Evolutionary conservation across 2,113 vertebrate genomes (phyloP).

Genomic region (Aphelocoma coerulescens): DNA sequence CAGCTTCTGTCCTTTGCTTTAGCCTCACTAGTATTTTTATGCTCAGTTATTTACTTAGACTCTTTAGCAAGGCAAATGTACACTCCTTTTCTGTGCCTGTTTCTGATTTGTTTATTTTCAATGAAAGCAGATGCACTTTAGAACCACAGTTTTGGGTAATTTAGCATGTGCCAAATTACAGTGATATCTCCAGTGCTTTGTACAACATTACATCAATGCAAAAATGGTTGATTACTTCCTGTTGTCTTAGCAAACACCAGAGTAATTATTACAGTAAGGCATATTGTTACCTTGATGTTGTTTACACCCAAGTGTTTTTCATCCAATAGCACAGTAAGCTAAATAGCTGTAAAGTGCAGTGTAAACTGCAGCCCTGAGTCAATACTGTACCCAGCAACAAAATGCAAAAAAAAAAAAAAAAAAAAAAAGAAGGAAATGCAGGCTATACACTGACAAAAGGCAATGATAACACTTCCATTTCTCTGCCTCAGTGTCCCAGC

Average conservation of each 20-base stretch:
- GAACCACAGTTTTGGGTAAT: not conserved
- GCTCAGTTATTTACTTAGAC: not conserved
- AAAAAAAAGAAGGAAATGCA: not conserved
- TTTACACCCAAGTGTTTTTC: not conserved
- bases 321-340: not conserved
- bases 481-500: constrained; percentile 33
- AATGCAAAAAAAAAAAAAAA: not conserved
- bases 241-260: not conserved
- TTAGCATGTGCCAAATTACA: not conserved
- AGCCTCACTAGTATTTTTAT: not conserved
- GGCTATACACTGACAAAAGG: not conserved
- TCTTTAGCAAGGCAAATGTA: not conserved
- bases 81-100: not conserved
- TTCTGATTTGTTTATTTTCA: not conserved
- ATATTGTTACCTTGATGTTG: not conserved
- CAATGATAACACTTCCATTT: constrained; percentile 12
- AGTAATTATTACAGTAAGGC: not conserved
- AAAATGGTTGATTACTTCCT: not conserved
- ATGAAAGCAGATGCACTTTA: not conserved
- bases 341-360: not conserved
- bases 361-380: not conserved
- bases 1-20: not conserved
- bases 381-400: not conserved
- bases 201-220: not conserved
- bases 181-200: not conserved